Percentiles rank a stretch among this genome's conserved stretches.
Evolutionary conservation across 37 sponge, comb jelly and placozoan genomes (phyloP).

Genomic region (Cliona cf. orientalis): DNA sequence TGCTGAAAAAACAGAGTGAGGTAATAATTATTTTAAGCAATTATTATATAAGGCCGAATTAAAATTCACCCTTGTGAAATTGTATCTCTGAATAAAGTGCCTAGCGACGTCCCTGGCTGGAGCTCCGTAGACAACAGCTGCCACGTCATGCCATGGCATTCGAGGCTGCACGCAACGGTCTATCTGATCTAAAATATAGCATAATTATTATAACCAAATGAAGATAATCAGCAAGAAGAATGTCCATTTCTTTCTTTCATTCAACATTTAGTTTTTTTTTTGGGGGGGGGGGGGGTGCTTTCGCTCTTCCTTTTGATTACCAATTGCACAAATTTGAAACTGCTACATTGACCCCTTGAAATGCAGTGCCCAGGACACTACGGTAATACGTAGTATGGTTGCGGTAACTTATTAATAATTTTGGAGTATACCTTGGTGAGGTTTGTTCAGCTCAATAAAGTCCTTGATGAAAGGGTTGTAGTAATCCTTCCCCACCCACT

Average conservation of each 20-base stretch:
- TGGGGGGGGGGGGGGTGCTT: no score
- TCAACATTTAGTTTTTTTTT: no score
- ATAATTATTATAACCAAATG: no score
- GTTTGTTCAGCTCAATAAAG: slow-evolving; percentile 21
- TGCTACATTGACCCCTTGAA: no score
- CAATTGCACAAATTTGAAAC: no score
- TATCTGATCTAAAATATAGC: slow-evolving; percentile 9
- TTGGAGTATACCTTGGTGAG: slow-evolving; percentile 19
- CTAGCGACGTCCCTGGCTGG: slow-evolving; percentile 69
- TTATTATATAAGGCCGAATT: background rate
- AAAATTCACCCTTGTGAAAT: slow-evolving; percentile 57
- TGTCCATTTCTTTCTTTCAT: no score
- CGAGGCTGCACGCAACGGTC: slow-evolving; percentile 27
- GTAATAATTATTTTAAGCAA: background rate
- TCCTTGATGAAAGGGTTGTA: slow-evolving; percentile 62
- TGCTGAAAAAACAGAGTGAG: slow-evolving; percentile 1
- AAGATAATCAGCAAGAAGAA: no score
- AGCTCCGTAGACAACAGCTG: slow-evolving; percentile 45
- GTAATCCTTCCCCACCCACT: slow-evolving; percentile 74
- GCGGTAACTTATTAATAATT: no score
- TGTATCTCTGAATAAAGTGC: slow-evolving; percentile 75
- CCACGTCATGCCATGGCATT: slow-evolving; percentile 83
- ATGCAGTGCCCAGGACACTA: no score
- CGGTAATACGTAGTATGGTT: no score
- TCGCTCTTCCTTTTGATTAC: no score